Conservation (phyloP, 2,113 vertebrate genomes). For the Pelmatolapia mariae region DNA sequence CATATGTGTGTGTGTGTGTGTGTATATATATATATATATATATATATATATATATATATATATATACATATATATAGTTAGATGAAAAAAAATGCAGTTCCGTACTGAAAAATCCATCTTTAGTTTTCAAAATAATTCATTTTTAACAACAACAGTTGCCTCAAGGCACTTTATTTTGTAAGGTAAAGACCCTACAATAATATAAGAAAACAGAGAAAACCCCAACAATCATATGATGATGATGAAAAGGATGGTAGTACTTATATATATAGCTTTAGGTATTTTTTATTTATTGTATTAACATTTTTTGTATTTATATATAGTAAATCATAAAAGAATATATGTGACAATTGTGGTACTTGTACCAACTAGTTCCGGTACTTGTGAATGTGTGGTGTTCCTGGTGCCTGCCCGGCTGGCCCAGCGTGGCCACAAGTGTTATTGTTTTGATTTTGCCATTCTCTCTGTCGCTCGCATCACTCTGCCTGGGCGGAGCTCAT, state of each 20-base stretch:
- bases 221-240: background rate
- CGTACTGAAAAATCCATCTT: background rate
- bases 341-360: background rate
- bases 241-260: background rate
- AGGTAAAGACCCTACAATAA: background rate
- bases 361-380: background rate
- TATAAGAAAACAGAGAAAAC: background rate
- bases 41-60: background rate
- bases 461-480: too few relatives aligned
- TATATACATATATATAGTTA: background rate
- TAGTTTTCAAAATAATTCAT: background rate
- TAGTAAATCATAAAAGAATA: background rate
- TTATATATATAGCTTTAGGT: background rate
- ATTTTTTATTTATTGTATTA: background rate
- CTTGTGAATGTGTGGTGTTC: background rate
- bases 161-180: background rate
- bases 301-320: background rate
- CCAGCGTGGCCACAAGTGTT: background rate
- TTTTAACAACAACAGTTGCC: background rate
- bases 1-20: too few relatives aligned
- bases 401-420: rapidly evolving
- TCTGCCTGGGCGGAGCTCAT: too few relatives aligned
- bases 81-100: background rate
- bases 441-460: too few relatives aligned
- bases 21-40: too few relatives aligned